These are phyloP conservation scores for Colistium nudipinnis DNA, from an alignment of 2,113 vertebrate species.

Conservation along the genomic window DNA sequence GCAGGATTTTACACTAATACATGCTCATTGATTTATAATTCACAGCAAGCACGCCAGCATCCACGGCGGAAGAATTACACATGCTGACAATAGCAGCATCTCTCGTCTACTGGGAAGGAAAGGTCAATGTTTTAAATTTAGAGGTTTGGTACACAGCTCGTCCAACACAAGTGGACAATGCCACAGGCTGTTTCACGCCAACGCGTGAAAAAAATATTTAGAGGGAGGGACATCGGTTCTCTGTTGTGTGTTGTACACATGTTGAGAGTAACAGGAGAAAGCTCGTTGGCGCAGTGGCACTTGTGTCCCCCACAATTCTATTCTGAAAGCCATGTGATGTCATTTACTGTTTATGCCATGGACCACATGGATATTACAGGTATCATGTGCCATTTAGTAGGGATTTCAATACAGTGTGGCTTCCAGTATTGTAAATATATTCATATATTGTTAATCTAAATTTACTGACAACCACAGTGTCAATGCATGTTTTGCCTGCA, in stretches of 20 bases:
- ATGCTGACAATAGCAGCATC: constrained; percentile 69
- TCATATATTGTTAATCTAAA: no score
- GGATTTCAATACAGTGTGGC: no score
- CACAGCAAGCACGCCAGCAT: constrained; percentile 47
- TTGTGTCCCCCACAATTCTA: constrained; percentile 18
- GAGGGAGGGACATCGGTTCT: constrained; percentile 22
- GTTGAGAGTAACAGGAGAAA: not conserved
- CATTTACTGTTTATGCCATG: not conserved
- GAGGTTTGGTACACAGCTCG: constrained; percentile 52
- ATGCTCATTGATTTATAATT: constrained; percentile 79
- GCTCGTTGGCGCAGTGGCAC: not conserved
- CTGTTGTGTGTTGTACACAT: constrained; percentile 8
- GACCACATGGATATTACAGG: no score
- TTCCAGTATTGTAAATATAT: no score
- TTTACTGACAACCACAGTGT: no score
- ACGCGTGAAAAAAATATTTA: no score
- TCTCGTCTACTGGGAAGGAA: constrained; percentile 65
- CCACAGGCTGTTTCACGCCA: no score
- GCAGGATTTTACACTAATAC: constrained; percentile 67
- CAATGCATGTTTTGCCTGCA: no score
- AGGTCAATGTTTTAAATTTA: constrained; percentile 75
- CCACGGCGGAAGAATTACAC: constrained; percentile 65
- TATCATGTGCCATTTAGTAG: no score
- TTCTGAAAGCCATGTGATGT: not conserved
- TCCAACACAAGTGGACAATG: constrained; percentile 21